phyloP scores from a whole-genome alignment of 2,888 invertebrate species.

The Bombylius major region DNA sequence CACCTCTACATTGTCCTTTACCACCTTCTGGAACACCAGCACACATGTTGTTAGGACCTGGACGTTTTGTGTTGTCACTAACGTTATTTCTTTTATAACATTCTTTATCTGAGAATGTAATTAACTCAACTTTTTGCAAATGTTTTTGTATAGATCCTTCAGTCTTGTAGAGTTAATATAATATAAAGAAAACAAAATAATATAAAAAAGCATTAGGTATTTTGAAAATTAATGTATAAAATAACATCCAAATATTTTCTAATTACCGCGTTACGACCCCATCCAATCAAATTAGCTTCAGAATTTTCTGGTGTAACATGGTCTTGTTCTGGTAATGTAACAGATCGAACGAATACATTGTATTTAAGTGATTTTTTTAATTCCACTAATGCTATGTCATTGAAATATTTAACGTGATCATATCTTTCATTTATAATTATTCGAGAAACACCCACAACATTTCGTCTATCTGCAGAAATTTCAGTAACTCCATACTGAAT shows the following conservation, averaged over 20 bases:
- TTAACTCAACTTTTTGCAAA: slow-evolving; percentile 33
- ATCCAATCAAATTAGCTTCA: slow-evolving; percentile 28
- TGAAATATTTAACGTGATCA: slow-evolving; percentile 19
- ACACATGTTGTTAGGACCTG: slow-evolving; percentile 34
- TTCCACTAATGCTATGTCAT: slow-evolving; percentile 29
- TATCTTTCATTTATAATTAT: slow-evolving; percentile 26
- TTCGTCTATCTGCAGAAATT: slow-evolving; percentile 18
- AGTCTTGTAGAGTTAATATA: too few relatives aligned
- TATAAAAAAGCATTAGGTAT: too few relatives aligned
- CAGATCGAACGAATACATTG: slow-evolving; percentile 19
- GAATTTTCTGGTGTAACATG: too few relatives aligned
- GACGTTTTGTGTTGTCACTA: slow-evolving; percentile 18
- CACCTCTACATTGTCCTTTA: too few relatives aligned
- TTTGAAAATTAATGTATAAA: too few relatives aligned
- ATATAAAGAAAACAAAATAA: too few relatives aligned
- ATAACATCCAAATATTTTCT: too few relatives aligned
- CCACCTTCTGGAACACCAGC: slow-evolving; percentile 37
- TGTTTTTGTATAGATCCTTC: slow-evolving; percentile 26
- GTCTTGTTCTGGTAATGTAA: slow-evolving; percentile 21
- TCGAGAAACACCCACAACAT: slow-evolving; percentile 21
- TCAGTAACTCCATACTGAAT: slow-evolving; percentile 24
- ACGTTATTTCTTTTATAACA: slow-evolving; percentile 29
- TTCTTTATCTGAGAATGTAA: slow-evolving; percentile 29
- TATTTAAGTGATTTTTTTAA: slow-evolving; percentile 18
- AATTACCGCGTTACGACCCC: slow-evolving; percentile 22